A percentile compares a stretch with the other conserved stretches of the same genome.
Evolutionary conservation across 2,113 vertebrate species (phyloP).

Genomic region (Corythornis vintsioides): DNA sequence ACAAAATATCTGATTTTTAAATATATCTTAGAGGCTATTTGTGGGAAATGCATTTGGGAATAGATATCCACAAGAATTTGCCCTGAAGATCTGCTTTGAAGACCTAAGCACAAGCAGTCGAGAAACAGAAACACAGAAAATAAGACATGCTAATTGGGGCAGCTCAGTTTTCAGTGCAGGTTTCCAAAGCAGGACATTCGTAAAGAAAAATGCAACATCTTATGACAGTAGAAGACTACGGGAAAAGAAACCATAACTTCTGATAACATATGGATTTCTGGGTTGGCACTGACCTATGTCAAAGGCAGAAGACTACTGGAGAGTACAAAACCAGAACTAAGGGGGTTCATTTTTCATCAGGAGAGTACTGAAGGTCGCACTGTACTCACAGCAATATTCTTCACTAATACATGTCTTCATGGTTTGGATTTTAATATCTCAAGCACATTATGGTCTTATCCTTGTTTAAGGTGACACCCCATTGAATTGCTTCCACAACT

Average conservation of each 20-base stretch:
- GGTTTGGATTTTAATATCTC: constrained; percentile 1
- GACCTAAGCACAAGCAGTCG: constrained; percentile 29
- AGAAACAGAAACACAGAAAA: neutral
- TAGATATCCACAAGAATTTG: constrained; percentile 65
- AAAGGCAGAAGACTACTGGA: neutral
- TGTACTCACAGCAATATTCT: neutral
- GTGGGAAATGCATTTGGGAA: constrained; percentile 46
- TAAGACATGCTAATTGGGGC: constrained; percentile 1
- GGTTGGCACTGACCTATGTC: neutral
- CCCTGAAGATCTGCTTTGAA: constrained; percentile 57
- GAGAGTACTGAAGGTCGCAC: neutral
- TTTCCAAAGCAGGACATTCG: neutral
- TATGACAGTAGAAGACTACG: neutral
- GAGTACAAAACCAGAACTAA: neutral
- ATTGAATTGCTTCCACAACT: neutral
- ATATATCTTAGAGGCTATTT: constrained; percentile 47
- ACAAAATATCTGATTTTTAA: constrained; percentile 61
- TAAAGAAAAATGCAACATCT: neutral
- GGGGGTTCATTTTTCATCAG: neutral
- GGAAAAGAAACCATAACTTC: neutral
- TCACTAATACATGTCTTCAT: neutral
- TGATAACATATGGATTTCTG: neutral
- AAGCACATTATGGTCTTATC: neutral
- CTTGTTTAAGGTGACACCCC: neutral
- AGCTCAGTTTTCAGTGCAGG: constrained; percentile 8